These are phyloP conservation scores for Plebejus anna DNA, from an alignment of 2,888 invertebrate species.

Conservation along the genomic window DNA sequence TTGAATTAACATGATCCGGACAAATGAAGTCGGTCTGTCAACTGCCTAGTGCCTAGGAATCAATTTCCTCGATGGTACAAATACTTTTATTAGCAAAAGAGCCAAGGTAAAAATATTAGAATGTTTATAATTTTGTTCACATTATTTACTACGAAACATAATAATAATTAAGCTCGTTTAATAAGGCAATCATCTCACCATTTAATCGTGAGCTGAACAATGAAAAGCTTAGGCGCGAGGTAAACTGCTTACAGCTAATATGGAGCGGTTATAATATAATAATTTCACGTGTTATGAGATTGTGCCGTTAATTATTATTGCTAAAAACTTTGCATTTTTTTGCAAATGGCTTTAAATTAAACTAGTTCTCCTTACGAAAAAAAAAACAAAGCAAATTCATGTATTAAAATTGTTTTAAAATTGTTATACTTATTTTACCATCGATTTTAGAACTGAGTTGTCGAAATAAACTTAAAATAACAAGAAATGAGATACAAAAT, in stretches of 20 bases:
- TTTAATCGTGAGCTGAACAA: background rate
- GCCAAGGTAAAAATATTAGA: background rate
- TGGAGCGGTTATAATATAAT: background rate
- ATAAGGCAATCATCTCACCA: background rate
- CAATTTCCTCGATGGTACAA: no score
- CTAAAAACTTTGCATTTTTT: no score
- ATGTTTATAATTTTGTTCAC: background rate
- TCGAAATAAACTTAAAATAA: background rate
- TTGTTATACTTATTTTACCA: background rate
- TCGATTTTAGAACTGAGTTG: background rate
- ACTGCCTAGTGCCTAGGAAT: no score
- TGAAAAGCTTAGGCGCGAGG: background rate
- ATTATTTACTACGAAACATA: background rate
- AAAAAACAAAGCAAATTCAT: background rate
- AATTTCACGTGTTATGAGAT: background rate
- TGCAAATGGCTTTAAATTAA: no score
- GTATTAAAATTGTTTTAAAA: background rate
- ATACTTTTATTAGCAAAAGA: background rate
- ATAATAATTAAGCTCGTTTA: background rate
- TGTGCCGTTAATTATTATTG: background rate
- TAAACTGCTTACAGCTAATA: background rate
- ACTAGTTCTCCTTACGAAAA: background rate
- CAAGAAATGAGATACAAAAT: no score
- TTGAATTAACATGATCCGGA: no score
- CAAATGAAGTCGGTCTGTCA: no score